Evolutionary conservation across 1,140 invertebrate genomes (phyloP), one percentile per base, ranked within the genome.

Genomic region (Drosophila nigrodunni): DNA sequence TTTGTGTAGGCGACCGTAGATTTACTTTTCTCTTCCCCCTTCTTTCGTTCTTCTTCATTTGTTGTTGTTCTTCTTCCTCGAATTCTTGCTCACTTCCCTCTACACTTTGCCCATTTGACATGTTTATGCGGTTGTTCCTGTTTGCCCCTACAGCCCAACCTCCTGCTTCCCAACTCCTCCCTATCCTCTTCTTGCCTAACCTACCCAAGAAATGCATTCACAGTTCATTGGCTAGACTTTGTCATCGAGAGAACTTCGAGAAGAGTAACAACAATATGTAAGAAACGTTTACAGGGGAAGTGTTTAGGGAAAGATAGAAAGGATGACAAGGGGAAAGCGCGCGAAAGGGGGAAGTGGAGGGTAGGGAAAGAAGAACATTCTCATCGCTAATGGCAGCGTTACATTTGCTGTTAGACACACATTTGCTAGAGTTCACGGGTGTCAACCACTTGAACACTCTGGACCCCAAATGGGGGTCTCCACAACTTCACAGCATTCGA

Each of bases 371-470:
- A 30, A 41, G 37, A 61, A 61, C 21, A 66, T 61, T 61, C 68
- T 46, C 67, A 75, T 52, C 52, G 64, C 55, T 77, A 79, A 77
- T 79, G 62, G 74, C 46, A 37, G 72, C 65, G 66, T 69, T 65
- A 65, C 58, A 75, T 74, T 62, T 65, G 54, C 59, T 75, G 67
- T 73, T 77, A 71, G 61, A 71, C 59, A 58, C 66, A 70, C 72
- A 74, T 74, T 70, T 74, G 69, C 18, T 21, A 47, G 47, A 61
- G 82, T 85, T 80, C 74, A 65, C 57, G 78, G 55, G 82, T 87
- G 82, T 87, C 82, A 82, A 73, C 68, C 82, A 87, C 83, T 87
- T 87, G 78, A 87, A 68, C 82, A 61, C 37, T 65, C 30, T 64
- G 57, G 52, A 52, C 64, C 64, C 59, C 72, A 58, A 69, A 70